Evolutionary conservation across 2,888 invertebrate species (phyloP), one percentile per base, ranked within the genome.

Genomic region (Tinea pellionella): DNA sequence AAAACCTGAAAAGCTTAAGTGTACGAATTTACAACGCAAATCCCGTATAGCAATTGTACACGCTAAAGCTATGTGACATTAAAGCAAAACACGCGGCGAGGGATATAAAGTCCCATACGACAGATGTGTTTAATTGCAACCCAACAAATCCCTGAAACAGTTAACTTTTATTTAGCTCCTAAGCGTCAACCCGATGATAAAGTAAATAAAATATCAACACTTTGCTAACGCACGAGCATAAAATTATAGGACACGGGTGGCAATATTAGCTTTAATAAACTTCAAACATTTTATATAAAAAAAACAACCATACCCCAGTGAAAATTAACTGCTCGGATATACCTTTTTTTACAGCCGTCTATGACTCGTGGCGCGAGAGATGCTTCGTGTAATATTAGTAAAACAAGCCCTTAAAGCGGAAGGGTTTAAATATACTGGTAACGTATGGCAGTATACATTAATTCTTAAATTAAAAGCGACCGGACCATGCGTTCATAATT

Each of bases 41-140:
- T 37, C 37, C 11, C 9, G 37, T 47, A 47, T 15, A 15, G 47
- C 47, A 47, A 16, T 47, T 16, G 16, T 47, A 47, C 12, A 16
- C 13, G 47, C 13, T 47, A 16, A 16, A 47, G 47, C 47, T n/a
- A 47, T 16, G 47, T 15, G 16, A 47, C 47, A 47, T 37, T 47
- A 47, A 47, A 47, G 16, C 47, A 47, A 47, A 47, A 47, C 47
- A 47, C 47, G 47, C 47, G 13, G 47, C 47, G 16, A 47, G 47
- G 47, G 47, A 77, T 71, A 74, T 72, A 74, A 78, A 77, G 73
- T 74, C 74, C 77, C 73, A 73, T 73, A 80, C 75, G 77, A 70
- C 85, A 83, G 80, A 83, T 85, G 86, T 80, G 78, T 78, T 82
- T 83, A 83, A 87, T 84, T 80, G 79, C 73, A 73, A 77, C 74